Conservation (phyloP, 1,140 invertebrate species). For the Drosophila tani region DNA sequence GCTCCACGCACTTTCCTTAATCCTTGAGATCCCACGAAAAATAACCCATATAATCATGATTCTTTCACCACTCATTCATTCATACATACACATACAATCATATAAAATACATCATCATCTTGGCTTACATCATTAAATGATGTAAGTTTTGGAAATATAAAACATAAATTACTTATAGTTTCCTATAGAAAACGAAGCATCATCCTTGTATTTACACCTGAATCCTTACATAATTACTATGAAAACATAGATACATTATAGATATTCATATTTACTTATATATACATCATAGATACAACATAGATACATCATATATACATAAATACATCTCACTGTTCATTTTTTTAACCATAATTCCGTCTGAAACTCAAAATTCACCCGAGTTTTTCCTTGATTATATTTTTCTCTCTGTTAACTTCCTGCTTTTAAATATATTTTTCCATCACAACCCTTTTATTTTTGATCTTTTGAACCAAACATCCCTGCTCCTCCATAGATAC, state of each 20-base stretch:
- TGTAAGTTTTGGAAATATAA: neutral
- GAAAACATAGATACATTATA: neutral
- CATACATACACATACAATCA: neutral
- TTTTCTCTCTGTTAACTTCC: neutral
- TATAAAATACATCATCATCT: neutral
- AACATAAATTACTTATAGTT: neutral
- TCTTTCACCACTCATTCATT: neutral
- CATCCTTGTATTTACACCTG: neutral
- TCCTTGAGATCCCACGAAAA: neutral
- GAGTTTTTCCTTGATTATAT: neutral
- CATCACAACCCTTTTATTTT: too few relatives aligned
- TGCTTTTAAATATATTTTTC: neutral
- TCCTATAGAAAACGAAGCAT: neutral
- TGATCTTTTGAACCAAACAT: neutral
- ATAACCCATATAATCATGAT: too few relatives aligned
- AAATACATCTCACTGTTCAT: too few relatives aligned
- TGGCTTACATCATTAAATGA: neutral
- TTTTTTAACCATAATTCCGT: too few relatives aligned
- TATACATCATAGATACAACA: neutral
- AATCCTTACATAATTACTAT: neutral
- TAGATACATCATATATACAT: too few relatives aligned
- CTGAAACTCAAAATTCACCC: too few relatives aligned
- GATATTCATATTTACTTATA: too few relatives aligned
- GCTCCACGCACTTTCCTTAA: conserved; percentile 6
- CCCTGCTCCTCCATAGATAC: neutral